Percentiles rank a stretch among this genome's conserved stretches.
Conservation (phyloP, 2,797 vertebrate genomes). For the Crocodylus rhombifer region DNA sequence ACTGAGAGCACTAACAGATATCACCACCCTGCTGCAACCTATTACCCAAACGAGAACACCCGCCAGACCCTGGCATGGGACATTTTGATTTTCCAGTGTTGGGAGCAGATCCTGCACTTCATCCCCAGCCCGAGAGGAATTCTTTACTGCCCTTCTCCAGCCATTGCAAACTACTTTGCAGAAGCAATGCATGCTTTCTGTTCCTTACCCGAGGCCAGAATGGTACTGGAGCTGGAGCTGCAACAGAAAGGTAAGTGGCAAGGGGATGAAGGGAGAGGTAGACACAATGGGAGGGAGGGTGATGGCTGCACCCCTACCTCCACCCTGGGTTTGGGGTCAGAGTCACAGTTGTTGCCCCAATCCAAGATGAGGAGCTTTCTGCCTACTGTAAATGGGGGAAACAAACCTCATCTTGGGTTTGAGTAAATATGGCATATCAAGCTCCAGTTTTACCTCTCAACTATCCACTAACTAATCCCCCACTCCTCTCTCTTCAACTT, state of each 20-base stretch:
- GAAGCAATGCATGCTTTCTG: too few relatives aligned
- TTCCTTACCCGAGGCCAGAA: too few relatives aligned
- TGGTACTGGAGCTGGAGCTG: too few relatives aligned
- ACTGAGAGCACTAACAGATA: background rate
- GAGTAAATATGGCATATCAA: background rate
- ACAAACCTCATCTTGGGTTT: too few relatives aligned
- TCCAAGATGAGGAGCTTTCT: background rate
- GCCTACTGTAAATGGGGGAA: too few relatives aligned
- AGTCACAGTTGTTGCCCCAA: too few relatives aligned
- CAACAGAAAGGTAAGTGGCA: too few relatives aligned
- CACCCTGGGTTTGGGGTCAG: too few relatives aligned
- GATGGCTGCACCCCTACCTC: too few relatives aligned
- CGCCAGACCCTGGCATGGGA: background rate
- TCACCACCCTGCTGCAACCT: background rate
- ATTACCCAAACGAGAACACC: background rate
- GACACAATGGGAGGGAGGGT: too few relatives aligned
- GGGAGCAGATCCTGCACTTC: background rate
- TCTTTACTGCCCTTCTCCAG: rapidly evolving
- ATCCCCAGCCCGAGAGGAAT: background rate
- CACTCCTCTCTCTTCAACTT: background rate
- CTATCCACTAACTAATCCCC: background rate
- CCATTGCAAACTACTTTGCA: background rate
- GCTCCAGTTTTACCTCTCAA: background rate
- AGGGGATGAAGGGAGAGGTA: too few relatives aligned
- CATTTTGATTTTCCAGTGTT: background rate